Evolutionary conservation across 53 echinoderm and acorn worm genomes (phyloP).

Genomic region (Holothuria scabra): DNA sequence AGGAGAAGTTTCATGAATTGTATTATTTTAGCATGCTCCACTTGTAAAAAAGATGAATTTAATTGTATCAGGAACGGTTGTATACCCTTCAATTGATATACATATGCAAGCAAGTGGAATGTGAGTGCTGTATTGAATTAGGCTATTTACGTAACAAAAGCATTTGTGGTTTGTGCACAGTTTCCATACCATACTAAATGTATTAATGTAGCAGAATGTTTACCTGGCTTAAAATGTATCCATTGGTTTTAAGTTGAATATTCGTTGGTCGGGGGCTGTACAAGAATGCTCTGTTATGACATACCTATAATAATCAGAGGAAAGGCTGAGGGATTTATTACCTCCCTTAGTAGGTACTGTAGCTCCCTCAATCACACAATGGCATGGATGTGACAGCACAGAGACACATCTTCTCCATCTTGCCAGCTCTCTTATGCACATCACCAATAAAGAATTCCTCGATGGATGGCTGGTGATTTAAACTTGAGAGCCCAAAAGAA

Average conservation of each 20-base stretch:
- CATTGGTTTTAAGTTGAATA: constrained; percentile 4
- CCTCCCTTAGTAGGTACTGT: too few relatives aligned
- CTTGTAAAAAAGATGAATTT: too few relatives aligned
- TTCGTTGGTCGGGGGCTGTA: not conserved
- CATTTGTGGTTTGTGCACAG: not conserved
- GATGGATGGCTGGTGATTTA: constrained; percentile 32
- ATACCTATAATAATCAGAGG: constrained; percentile 29
- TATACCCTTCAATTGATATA: too few relatives aligned
- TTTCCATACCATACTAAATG: not conserved
- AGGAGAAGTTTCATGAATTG: too few relatives aligned
- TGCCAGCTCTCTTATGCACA: constrained; percentile 2
- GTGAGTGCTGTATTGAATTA: too few relatives aligned
- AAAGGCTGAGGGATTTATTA: too few relatives aligned
- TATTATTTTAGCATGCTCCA: too few relatives aligned
- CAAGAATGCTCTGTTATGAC: constrained; percentile 45
- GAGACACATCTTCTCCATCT: constrained; percentile 11
- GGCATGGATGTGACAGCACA: not conserved
- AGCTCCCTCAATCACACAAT: too few relatives aligned
- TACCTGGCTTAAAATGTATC: not conserved
- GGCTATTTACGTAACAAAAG: too few relatives aligned
- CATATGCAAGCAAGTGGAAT: too few relatives aligned
- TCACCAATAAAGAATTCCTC: constrained; percentile 35
- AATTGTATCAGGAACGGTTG: too few relatives aligned
- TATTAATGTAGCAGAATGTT: not conserved
- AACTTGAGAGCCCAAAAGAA: constrained; percentile 32